phyloP scores from a whole-genome alignment of 2,888 invertebrate genomes.

The Hedya salicella region DNA sequence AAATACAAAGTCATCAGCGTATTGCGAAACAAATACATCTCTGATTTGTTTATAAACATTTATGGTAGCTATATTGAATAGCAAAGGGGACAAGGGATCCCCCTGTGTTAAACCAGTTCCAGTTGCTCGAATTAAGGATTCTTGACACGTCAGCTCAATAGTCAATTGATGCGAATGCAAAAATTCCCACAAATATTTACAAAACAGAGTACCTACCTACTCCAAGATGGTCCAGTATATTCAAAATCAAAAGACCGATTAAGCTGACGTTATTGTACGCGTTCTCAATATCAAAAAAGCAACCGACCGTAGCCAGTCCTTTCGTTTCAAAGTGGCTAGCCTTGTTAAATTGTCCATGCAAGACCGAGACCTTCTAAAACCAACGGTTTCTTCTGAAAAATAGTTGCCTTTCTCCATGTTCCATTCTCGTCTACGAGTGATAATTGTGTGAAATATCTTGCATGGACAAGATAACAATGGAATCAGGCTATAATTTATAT shows the following conservation, averaged over 20 bases:
- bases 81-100: constrained; percentile 35
- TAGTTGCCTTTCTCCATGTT: constrained; percentile 35
- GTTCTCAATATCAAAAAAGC: background rate
- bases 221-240: too few relatives aligned
- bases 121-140: constrained; percentile 2
- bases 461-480: constrained; percentile 48
- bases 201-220: too few relatives aligned
- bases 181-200: background rate
- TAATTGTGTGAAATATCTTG: constrained; percentile 46
- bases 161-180: background rate
- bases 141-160: background rate
- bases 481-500: constrained; percentile 43
- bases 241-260: too few relatives aligned
- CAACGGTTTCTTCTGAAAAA: constrained; percentile 10
- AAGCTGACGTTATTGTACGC: too few relatives aligned
- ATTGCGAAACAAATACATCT: constrained; percentile 29
- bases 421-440: constrained; percentile 47
- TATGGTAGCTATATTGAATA: constrained; percentile 37
- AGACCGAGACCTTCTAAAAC: constrained; percentile 11
- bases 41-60: constrained; percentile 1
- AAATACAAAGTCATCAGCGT: constrained; percentile 9
- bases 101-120: constrained; percentile 33
- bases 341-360: constrained; percentile 8
- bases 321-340: background rate
- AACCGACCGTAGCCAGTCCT: background rate